phyloP scores from a whole-genome alignment of 2,113 vertebrate genomes.

The Megaceryle maxima region DNA sequence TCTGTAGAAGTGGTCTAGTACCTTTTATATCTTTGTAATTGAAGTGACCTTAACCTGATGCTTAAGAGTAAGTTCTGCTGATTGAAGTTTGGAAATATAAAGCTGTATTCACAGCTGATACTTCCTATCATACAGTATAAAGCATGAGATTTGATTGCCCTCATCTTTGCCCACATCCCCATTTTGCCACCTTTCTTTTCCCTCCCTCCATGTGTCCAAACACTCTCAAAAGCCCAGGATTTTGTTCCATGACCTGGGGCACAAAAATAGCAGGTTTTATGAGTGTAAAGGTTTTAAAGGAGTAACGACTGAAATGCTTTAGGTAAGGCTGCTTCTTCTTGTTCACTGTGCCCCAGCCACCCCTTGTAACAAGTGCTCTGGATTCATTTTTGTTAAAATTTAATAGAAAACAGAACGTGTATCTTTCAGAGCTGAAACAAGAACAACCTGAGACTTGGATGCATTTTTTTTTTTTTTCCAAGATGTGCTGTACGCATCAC shows the following conservation, averaged over 20 bases:
- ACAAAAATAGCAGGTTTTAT: not conserved
- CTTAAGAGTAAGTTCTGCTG: not conserved
- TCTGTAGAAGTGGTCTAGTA: not conserved
- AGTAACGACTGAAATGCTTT: not conserved
- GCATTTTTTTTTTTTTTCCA: not conserved
- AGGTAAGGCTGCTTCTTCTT: not conserved
- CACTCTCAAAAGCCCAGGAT: not conserved
- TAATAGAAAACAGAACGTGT: not conserved
- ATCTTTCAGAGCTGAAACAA: not conserved
- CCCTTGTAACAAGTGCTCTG: not conserved
- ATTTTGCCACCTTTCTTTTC: not conserved
- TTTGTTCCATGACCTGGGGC: slow-evolving; percentile 2
- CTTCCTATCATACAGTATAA: not conserved
- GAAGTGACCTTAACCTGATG: not conserved
- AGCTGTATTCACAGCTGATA: not conserved
- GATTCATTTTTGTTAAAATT: not conserved
- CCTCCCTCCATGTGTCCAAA: not conserved
- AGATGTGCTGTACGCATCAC: not conserved
- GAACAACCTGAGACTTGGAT: not conserved
- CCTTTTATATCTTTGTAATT: not conserved
- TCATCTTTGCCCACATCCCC: not conserved
- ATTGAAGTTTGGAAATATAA: not conserved
- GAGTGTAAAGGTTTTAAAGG: not conserved
- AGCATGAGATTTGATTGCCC: not conserved
- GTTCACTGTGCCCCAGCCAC: not conserved